Conservation (phyloP, 2,113 vertebrate species). For the Poecilia latipinna region DNA sequence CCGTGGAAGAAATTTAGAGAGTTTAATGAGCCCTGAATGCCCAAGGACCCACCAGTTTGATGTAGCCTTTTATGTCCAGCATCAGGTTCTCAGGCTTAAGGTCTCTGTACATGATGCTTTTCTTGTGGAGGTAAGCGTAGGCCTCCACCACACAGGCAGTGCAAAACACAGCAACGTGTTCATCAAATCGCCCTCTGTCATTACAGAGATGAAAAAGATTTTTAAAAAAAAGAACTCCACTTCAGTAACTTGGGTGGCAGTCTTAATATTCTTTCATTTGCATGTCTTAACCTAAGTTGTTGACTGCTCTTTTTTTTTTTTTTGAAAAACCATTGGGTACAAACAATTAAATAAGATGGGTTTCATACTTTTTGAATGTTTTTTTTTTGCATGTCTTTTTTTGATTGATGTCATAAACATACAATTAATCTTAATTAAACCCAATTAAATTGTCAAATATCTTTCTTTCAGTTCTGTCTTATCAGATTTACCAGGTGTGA, state of each 20-base stretch:
- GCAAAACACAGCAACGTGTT: slow-evolving; percentile 79
- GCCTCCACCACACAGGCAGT: slow-evolving; percentile 86
- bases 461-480: background rate
- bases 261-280: too few species aligned
- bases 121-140: slow-evolving; percentile 83
- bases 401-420: too few species aligned
- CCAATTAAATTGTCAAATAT: background rate
- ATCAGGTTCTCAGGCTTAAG: slow-evolving; percentile 89
- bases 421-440: too few species aligned
- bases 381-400: too few species aligned
- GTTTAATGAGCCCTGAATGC: too few species aligned
- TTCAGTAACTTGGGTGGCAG: background rate
- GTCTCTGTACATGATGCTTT: slow-evolving; percentile 85
- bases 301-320: too few species aligned
- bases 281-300: too few species aligned
- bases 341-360: too few species aligned
- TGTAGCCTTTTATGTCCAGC: slow-evolving; percentile 81
- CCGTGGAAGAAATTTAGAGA: background rate
- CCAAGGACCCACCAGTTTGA: slow-evolving; percentile 80
- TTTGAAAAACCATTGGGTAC: too few species aligned
- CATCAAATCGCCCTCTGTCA: slow-evolving; percentile 80
- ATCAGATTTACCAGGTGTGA: background rate
- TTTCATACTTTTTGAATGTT: too few species aligned
- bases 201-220: slow-evolving; percentile 2
- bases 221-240: background rate